Evolutionary conservation across 2,888 invertebrate species (phyloP).

Genomic region (Argyresthia goedartella): DNA sequence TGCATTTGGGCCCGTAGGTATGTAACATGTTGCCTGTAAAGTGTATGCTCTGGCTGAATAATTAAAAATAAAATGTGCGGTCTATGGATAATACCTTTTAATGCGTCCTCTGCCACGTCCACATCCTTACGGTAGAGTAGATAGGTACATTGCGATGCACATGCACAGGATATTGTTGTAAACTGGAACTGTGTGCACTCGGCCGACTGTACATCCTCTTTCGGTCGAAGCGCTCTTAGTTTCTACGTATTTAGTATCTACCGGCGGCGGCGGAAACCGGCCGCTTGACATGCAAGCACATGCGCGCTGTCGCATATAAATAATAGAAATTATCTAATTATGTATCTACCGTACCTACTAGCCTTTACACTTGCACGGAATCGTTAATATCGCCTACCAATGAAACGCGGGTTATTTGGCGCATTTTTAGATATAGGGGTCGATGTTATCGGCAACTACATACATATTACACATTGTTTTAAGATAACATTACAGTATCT

Average conservation of each 20-base stretch:
- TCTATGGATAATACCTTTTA: no score
- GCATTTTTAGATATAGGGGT: slow-evolving; percentile 51
- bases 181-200: no score
- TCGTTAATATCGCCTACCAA: slow-evolving; percentile 33
- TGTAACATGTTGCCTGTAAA: no score
- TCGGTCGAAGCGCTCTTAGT: slow-evolving; percentile 42
- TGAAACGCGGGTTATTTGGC: slow-evolving; percentile 26
- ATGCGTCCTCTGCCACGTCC: no score
- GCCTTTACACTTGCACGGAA: slow-evolving; percentile 36
- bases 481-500: slow-evolving; percentile 27
- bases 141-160: no score
- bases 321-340: slow-evolving; percentile 70
- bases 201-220: slow-evolving; percentile 46
- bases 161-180: no score
- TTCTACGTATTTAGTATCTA: slow-evolving; percentile 27
- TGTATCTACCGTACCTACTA: slow-evolving; percentile 41
- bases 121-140: no score
- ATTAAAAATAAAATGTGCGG: no score
- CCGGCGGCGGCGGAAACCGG: slow-evolving; percentile 40
- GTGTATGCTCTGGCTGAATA: no score
- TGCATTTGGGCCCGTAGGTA: no score
- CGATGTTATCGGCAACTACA: slow-evolving; percentile 46
- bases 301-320: slow-evolving; percentile 58
- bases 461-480: slow-evolving; percentile 53
- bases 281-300: slow-evolving; percentile 43